Evolutionary conservation across 2,888 invertebrate genomes (phyloP), one percentile per base, ranked within the genome.

Genomic region (Pherbina coryleti): DNA sequence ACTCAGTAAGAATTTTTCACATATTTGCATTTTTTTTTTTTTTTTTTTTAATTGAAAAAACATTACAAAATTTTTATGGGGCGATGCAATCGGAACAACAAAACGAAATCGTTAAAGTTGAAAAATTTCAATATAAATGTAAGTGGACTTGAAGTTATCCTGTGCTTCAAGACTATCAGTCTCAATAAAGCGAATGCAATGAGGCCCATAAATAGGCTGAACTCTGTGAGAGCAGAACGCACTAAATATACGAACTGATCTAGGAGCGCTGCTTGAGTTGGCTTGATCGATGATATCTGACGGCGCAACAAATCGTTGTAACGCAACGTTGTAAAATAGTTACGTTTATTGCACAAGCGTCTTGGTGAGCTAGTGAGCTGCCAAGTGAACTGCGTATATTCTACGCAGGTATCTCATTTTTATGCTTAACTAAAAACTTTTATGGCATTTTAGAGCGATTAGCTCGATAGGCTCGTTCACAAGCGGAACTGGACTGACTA

Each of bases 231-330:
- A 25, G 9, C 55, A 55, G 7, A 22, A 55, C 57, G 19, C 57
- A 11, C 57, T 44, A 44, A 60, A 55, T 22, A 14, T 28, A 7
- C 64, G 34, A 25, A 17, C 64, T n/a, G 64, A 25, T 25, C 60
- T 3, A 14, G 14, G 11, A n/a, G 5, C 31, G 8, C 8, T 31
- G 28, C 28, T 17, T 64, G 28, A 31, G 34, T 37, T 80, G 78
- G 70, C 57, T 75, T 81, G 81, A 81, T 80, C 81, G 81, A 81
- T 81, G 79, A 79, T 80, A 81, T 80, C 79, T 81, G 81, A 81
- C 80, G 77, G 80, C 51, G 81, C 78, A 81, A 81, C 81, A 80
- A 81, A 81, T 81, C 81, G 81, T 78, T 77, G 79, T 78, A 80
- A 76, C 78, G 79, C 53, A 53, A 19, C 19, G 53, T 8, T n/a